Conservation (phyloP, 2,797 vertebrate genomes). For the Limnodromus scolopaceus region DNA sequence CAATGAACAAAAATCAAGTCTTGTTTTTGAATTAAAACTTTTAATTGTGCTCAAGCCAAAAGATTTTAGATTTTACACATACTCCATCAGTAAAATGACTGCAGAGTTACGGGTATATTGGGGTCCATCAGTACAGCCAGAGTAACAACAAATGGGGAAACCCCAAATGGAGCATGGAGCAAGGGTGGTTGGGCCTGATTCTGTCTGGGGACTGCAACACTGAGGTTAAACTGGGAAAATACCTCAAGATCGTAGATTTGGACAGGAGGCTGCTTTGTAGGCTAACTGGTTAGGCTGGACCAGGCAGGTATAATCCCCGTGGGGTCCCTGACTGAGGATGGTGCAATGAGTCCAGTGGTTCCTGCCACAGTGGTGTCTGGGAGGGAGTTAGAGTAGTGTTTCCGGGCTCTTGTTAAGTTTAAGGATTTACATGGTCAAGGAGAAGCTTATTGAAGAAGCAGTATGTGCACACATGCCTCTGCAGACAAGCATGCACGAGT, state of each 20-base stretch:
- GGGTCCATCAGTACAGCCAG: neutral
- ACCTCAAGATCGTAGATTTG: fast-evolving
- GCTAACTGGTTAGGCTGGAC: fast-evolving
- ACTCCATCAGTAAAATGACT: neutral
- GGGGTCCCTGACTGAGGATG: neutral
- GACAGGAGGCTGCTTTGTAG: neutral
- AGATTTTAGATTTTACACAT: neutral
- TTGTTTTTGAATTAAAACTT: neutral
- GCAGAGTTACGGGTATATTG: neutral
- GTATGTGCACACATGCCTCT: no score
- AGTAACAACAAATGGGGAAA: neutral
- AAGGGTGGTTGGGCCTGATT: neutral
- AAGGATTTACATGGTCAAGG: neutral
- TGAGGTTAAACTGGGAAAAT: neutral
- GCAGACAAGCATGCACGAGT: fast-evolving
- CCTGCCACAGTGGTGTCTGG: neutral
- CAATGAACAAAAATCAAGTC: neutral
- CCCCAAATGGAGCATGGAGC: neutral
- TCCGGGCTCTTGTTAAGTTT: neutral
- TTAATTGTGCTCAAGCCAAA: neutral
- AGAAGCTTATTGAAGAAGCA: neutral
- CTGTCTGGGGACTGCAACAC: neutral
- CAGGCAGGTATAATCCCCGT: neutral
- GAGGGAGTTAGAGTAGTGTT: neutral
- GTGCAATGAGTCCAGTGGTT: neutral